phyloP scores from a whole-genome alignment of 2,888 invertebrate genomes.

The Alcis repandata region DNA sequence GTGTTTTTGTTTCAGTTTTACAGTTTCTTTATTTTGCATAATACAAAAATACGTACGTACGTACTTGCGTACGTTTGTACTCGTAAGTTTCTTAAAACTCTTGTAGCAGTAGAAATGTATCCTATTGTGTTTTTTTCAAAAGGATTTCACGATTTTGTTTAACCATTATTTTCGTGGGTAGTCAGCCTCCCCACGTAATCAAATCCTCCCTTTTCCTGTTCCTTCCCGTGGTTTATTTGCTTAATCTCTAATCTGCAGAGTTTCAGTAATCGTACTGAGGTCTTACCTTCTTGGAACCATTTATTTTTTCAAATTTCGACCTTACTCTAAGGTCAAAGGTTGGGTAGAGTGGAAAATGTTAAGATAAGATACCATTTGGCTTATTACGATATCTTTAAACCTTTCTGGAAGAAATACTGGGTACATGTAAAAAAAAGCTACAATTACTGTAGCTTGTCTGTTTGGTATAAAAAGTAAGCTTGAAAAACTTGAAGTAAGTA shows the following conservation, averaged over 20 bases:
- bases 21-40: too few species aligned
- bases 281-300: conserved; percentile 23
- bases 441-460: too few species aligned
- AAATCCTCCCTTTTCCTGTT: conserved; percentile 50
- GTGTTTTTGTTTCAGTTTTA: too few species aligned
- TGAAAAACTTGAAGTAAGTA: too few species aligned
- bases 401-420: not conserved
- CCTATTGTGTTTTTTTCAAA: conserved; percentile 19
- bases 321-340: conserved; percentile 9
- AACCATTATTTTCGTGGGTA: conserved; percentile 44
- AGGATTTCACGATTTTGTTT: conserved; percentile 38
- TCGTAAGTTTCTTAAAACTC: not conserved
- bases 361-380: not conserved
- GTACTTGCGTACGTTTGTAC: not conserved
- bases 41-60: too few species aligned
- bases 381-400: not conserved
- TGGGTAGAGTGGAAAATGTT: not conserved
- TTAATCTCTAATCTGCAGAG: conserved; percentile 45
- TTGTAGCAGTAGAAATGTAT: not conserved
- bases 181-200: conserved; percentile 43
- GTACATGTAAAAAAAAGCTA: too few species aligned
- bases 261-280: conserved; percentile 38
- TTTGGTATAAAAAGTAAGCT: too few species aligned
- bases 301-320: conserved; percentile 23
- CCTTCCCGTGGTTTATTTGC: conserved; percentile 47